phyloP scores from a whole-genome alignment of 1,140 invertebrate species.

The Drosophila teissieri region DNA sequence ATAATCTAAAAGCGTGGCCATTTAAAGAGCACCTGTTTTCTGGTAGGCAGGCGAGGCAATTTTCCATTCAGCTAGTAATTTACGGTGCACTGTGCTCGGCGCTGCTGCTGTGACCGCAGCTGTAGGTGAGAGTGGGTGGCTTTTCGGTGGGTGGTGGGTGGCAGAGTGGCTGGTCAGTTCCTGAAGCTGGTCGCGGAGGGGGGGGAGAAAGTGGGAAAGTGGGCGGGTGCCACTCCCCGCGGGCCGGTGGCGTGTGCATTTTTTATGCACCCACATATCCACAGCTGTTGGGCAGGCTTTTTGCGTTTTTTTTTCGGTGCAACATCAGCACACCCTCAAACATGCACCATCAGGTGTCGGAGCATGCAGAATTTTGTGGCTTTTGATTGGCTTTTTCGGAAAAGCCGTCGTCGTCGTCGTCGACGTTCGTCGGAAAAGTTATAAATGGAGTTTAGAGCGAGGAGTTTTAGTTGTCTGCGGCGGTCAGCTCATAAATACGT shows the following conservation, averaged over 20 bases:
- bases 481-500: slow-evolving; percentile 76
- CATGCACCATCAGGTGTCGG: slow-evolving; percentile 59
- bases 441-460: slow-evolving; percentile 73
- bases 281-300: slow-evolving; percentile 65
- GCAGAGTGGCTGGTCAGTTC: slow-evolving; percentile 58
- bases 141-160: neutral
- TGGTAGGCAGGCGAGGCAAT: neutral
- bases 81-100: neutral
- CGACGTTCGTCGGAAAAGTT: slow-evolving; percentile 46
- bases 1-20: too few species aligned
- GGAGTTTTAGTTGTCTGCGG: slow-evolving; percentile 46
- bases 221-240: slow-evolving; percentile 29
- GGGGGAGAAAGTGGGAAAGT: neutral
- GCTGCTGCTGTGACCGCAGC: slow-evolving; percentile 12
- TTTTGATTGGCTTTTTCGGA: slow-evolving; percentile 71
- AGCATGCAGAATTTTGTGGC: slow-evolving; percentile 70
- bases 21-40: neutral
- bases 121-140: slow-evolving; percentile 20
- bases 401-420: neutral
- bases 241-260: slow-evolving; percentile 57
- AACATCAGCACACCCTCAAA: slow-evolving; percentile 6
- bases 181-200: slow-evolving; percentile 29
- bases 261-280: slow-evolving; percentile 79
- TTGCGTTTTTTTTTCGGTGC: neutral
- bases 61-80: neutral